These are phyloP conservation scores for Eremophila alpestris DNA, from an alignment of 2,797 vertebrate species.

Conservation along the genomic window DNA sequence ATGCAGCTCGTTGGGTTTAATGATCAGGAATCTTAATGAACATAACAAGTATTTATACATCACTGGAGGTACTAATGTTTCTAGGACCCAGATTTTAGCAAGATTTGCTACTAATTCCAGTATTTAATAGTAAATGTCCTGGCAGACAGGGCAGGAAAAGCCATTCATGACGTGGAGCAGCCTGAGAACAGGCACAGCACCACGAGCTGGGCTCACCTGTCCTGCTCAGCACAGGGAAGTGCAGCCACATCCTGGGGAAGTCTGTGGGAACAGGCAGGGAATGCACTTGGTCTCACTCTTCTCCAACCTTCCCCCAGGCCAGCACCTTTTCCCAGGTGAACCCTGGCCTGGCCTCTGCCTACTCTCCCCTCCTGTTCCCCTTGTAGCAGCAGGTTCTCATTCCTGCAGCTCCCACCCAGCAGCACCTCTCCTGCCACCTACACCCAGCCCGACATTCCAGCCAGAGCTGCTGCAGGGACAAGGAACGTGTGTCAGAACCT, in stretches of 20 bases:
- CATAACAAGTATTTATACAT: neutral
- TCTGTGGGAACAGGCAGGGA: neutral
- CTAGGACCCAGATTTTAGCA: neutral
- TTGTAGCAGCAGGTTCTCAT: rapidly evolving
- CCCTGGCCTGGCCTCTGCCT: neutral
- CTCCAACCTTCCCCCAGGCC: neutral
- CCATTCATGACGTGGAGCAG: rapidly evolving
- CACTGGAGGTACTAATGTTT: neutral
- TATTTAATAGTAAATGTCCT: neutral
- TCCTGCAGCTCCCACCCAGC: neutral
- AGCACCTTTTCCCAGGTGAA: neutral
- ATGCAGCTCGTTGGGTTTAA: neutral
- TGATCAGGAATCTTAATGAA: neutral
- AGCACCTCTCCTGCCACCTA: neutral
- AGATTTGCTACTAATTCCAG: neutral
- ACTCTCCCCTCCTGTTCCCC: neutral
- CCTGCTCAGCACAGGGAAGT: neutral
- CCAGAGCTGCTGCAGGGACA: neutral
- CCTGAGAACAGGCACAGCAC: neutral
- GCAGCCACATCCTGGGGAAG: neutral
- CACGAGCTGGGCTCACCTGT: rapidly evolving
- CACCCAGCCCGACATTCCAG: neutral
- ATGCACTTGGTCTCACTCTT: neutral
- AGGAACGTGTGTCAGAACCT: rapidly evolving
- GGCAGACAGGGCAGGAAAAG: neutral